These are phyloP conservation scores for Drosophila leontia DNA, from an alignment of 1,140 invertebrate genomes.

Conservation along the genomic window DNA sequence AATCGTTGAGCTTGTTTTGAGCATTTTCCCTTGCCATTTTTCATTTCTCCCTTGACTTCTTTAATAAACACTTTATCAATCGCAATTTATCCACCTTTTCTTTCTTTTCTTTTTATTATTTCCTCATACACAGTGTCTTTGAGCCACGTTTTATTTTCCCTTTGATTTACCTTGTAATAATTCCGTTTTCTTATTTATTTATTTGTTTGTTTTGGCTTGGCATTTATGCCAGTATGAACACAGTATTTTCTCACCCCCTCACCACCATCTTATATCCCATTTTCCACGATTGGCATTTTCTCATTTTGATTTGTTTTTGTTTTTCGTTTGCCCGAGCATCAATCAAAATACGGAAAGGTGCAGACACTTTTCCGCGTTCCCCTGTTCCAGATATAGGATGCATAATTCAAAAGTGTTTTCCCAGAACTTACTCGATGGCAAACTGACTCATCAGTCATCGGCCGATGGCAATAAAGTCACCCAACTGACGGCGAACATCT, in stretches of 20 bases:
- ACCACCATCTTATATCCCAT: background rate
- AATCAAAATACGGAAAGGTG: conserved; percentile 41
- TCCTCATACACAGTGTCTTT: conserved; percentile 2
- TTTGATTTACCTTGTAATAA: conserved; percentile 48
- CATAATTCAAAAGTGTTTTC: conserved; percentile 54
- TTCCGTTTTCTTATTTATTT: conserved; percentile 60
- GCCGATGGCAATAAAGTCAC: conserved; percentile 33
- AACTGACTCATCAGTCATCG: conserved; percentile 44
- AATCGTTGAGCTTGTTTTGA: background rate
- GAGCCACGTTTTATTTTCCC: background rate
- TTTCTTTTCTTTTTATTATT: conserved; percentile 23
- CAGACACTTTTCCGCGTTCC: conserved; percentile 24
- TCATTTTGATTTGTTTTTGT: conserved; percentile 53
- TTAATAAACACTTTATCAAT: conserved; percentile 34
- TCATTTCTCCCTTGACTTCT: background rate
- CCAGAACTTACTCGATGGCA: conserved; percentile 16
- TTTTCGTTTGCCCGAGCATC: conserved; percentile 31
- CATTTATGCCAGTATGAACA: conserved; percentile 13
- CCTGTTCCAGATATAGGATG: conserved; percentile 17
- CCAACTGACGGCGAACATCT: conserved; percentile 27
- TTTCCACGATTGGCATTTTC: conserved; percentile 40
- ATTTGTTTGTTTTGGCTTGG: conserved; percentile 41
- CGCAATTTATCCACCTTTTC: background rate
- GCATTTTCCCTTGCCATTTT: too few species aligned
- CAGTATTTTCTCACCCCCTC: background rate